Conservation (phyloP, 1,140 invertebrate species). For the Microvelia longipes region DNA sequence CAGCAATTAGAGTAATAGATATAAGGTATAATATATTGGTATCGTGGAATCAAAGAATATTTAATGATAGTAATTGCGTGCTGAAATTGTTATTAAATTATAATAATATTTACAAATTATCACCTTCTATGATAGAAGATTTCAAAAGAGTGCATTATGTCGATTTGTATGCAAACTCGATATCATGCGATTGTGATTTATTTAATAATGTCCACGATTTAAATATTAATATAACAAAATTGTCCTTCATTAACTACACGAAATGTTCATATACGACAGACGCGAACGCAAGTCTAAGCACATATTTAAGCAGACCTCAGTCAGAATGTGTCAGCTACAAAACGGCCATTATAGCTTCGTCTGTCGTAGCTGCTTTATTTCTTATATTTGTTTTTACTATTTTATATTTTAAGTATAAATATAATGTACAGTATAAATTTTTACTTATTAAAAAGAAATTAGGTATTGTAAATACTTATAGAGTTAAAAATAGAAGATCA, state of each 20-base stretch:
- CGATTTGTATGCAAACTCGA: background rate
- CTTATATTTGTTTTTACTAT: background rate
- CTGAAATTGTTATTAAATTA: background rate
- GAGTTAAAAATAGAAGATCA: background rate
- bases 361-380: background rate
- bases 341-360: background rate
- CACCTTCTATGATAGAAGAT: background rate
- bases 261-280: background rate
- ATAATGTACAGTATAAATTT: background rate
- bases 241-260: background rate
- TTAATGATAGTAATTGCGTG: background rate
- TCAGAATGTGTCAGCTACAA: background rate
- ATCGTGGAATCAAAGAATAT: background rate
- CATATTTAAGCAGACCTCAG: background rate
- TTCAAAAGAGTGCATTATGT: background rate
- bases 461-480: background rate
- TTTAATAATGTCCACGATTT: background rate
- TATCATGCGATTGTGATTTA: background rate
- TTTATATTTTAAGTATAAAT: background rate
- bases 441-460: background rate
- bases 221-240: background rate
- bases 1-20: background rate
- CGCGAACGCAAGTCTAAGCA: background rate
- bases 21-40: background rate
- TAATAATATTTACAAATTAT: background rate